Evolutionary conservation across 2,113 vertebrate genomes (phyloP).

Genomic region (Nettapus auritus): DNA sequence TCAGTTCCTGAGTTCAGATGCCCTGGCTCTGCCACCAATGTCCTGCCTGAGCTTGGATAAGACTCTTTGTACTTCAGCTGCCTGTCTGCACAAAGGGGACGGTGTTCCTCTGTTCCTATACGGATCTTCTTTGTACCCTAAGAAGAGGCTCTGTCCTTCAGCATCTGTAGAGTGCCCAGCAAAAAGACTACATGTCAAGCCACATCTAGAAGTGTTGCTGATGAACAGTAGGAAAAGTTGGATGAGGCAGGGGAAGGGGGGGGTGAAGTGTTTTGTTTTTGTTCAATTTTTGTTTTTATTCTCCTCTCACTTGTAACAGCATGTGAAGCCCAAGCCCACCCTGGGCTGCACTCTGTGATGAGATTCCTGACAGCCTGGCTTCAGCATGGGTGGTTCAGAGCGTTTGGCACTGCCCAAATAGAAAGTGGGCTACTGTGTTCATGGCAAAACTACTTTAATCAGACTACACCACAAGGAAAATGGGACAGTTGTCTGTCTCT

Average conservation of each 20-base stretch:
- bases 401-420: background rate
- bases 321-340: rapidly evolving
- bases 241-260: background rate
- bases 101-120: background rate
- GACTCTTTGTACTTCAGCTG: background rate
- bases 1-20: background rate
- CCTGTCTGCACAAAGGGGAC: background rate
- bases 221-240: background rate
- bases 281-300: background rate
- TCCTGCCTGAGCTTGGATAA: background rate
- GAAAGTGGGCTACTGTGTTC: background rate
- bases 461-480: background rate
- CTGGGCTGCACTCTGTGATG: background rate
- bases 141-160: background rate
- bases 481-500: background rate
- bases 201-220: background rate
- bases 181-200: background rate
- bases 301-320: background rate
- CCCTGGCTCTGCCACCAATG: background rate
- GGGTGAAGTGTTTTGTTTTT: background rate
- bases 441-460: background rate
- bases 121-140: rapidly evolving
- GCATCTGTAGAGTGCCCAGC: background rate
- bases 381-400: background rate
- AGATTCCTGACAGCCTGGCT: background rate